Conservation (phyloP, 1,140 invertebrate genomes). For the Chelonus insularis region DNA sequence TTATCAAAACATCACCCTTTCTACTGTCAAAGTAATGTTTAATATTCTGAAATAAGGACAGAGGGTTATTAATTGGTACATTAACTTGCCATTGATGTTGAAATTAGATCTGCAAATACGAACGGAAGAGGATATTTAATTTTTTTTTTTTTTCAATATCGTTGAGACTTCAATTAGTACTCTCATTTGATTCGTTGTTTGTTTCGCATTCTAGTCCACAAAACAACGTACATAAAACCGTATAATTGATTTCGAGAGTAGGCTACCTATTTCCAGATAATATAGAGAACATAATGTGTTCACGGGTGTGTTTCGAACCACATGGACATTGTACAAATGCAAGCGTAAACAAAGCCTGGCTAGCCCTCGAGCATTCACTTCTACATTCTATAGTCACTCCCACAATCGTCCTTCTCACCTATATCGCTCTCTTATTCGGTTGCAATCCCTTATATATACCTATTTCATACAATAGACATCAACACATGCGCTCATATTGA, state of each 20-base stretch:
- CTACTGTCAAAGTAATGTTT: too few species aligned
- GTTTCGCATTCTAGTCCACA: background rate
- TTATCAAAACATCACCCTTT: too few species aligned
- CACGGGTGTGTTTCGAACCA: slow-evolving; percentile 4
- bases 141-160: background rate
- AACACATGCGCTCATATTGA: slow-evolving; percentile 9
- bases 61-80: too few species aligned
- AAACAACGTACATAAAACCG: too few species aligned
- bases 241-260: background rate
- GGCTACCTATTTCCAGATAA: background rate
- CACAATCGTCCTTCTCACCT: background rate
- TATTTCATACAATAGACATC: background rate
- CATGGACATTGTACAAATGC: slow-evolving; percentile 12
- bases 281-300: slow-evolving; percentile 9
- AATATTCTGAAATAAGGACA: too few species aligned
- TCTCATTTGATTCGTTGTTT: slow-evolving; percentile 1
- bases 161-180: background rate
- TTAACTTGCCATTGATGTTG: too few species aligned
- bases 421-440: background rate
- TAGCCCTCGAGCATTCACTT: background rate
- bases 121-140: background rate
- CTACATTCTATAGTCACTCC: slow-evolving; percentile 6
- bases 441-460: too few species aligned
- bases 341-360: slow-evolving; percentile 5
- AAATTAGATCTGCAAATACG: too few species aligned